Percentiles rank a stretch among this genome's conserved stretches.
Evolutionary conservation across 2,888 invertebrate species (phyloP).

Genomic region (Eilema griseolum): DNA sequence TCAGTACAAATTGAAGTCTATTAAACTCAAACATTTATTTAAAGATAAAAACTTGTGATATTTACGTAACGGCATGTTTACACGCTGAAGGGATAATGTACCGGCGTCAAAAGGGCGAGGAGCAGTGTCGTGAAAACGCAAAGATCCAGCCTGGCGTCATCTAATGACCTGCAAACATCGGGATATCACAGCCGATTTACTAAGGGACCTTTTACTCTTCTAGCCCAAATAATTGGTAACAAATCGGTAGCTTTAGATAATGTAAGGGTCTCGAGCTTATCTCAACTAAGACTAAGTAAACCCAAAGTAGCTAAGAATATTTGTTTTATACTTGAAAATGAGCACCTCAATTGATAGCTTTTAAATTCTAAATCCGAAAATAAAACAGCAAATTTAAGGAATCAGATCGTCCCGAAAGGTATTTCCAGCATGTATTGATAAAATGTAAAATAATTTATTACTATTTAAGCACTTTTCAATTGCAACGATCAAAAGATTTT

Average conservation of each 20-base stretch:
- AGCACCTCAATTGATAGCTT: not conserved
- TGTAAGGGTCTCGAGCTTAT: conserved; percentile 30
- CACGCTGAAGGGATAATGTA: conserved; percentile 55
- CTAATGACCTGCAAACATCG: conserved; percentile 76
- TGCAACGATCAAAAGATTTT: too few relatives aligned
- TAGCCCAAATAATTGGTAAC: conserved; percentile 61
- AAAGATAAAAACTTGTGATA: conserved; percentile 41
- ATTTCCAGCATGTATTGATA: not conserved
- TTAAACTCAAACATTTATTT: conserved; percentile 29
- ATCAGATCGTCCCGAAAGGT: not conserved
- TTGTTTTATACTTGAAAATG: conserved; percentile 6
- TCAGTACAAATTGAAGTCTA: conserved; percentile 22
- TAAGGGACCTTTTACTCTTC: conserved; percentile 51
- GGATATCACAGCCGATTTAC: conserved; percentile 64
- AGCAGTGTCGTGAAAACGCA: conserved; percentile 57
- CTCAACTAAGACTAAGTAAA: conserved; percentile 32
- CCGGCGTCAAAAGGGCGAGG: conserved; percentile 53
- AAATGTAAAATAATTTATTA: too few relatives aligned
- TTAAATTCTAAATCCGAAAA: not conserved
- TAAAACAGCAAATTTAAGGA: not conserved
- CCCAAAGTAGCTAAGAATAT: conserved; percentile 6
- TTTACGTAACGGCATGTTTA: conserved; percentile 48
- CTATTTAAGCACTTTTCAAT: too few relatives aligned
- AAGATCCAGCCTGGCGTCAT: conserved; percentile 55
- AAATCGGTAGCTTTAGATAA: conserved; percentile 51